A percentile compares a stretch with the other conserved stretches of the same genome.
These are phyloP conservation scores for Paraescarpia echinospica DNA, from an alignment of 1,140 invertebrate genomes.

Conservation along the genomic window DNA sequence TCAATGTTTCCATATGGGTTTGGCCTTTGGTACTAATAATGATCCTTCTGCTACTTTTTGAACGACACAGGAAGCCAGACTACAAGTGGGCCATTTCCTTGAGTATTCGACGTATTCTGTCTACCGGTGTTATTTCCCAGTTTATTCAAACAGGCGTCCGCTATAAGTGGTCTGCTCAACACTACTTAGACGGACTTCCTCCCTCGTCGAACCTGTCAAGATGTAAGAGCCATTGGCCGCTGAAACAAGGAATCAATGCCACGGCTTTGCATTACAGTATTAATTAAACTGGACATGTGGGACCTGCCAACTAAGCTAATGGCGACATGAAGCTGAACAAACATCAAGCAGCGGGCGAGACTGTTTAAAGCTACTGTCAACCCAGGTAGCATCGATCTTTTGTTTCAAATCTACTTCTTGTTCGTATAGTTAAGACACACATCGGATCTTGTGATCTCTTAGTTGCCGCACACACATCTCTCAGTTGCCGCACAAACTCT, in stretches of 20 bases:
- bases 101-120: background rate
- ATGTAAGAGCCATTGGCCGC: background rate
- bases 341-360: too few species aligned
- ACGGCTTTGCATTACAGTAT: background rate
- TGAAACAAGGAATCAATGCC: background rate
- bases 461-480: too few species aligned
- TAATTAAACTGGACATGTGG: background rate
- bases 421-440: too few species aligned
- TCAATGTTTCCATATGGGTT: too few species aligned
- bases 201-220: background rate
- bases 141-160: background rate
- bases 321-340: background rate
- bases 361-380: too few species aligned
- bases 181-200: background rate
- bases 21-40: too few species aligned
- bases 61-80: too few species aligned
- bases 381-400: too few species aligned
- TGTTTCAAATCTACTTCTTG: too few species aligned
- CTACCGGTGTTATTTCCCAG: background rate
- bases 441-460: too few species aligned
- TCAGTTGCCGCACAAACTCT: too few species aligned
- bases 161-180: background rate
- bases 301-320: background rate
- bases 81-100: background rate
- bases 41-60: too few species aligned